Evolutionary conservation across 2,113 vertebrate genomes (phyloP).

Genomic region (Plestiodon gilberti): DNA sequence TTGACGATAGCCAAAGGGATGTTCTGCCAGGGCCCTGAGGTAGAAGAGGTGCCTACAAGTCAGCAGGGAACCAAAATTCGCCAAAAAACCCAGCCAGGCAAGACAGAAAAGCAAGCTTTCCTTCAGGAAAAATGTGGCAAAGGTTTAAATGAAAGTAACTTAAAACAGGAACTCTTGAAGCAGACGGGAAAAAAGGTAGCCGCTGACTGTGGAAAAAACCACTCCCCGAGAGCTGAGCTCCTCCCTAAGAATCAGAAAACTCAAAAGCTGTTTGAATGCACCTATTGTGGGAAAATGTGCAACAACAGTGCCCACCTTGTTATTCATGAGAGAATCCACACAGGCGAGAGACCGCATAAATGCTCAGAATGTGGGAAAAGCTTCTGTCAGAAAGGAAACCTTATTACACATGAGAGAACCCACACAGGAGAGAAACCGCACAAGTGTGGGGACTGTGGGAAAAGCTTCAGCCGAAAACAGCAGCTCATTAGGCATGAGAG

Average conservation of each 20-base stretch:
- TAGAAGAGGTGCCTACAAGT: not conserved
- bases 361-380: conserved; percentile 14
- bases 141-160: not conserved
- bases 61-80: not conserved
- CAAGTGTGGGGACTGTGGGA: not conserved
- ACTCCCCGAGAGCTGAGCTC: not conserved
- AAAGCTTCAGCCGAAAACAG: not conserved
- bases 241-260: not conserved
- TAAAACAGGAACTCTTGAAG: not conserved
- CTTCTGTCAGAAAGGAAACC: conserved; percentile 10
- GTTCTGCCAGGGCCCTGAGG: not conserved
- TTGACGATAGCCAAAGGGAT: not conserved
- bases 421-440: conserved; percentile 25
- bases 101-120: not conserved
- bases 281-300: conserved; percentile 5
- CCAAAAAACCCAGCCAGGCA: not conserved
- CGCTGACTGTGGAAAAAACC: conserved; percentile 59
- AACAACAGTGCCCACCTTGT: not conserved
- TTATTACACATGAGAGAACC: not conserved
- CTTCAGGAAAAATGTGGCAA: not conserved
- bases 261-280: not conserved
- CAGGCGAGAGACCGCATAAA: not conserved
- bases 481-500: not conserved
- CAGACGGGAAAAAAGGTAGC: conserved; percentile 57
- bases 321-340: not conserved